Percentiles rank a stretch among this genome's conserved stretches.
These are phyloP conservation scores for Notodromas monacha DNA, from an alignment of 2,888 invertebrate species.

Conservation along the genomic window DNA sequence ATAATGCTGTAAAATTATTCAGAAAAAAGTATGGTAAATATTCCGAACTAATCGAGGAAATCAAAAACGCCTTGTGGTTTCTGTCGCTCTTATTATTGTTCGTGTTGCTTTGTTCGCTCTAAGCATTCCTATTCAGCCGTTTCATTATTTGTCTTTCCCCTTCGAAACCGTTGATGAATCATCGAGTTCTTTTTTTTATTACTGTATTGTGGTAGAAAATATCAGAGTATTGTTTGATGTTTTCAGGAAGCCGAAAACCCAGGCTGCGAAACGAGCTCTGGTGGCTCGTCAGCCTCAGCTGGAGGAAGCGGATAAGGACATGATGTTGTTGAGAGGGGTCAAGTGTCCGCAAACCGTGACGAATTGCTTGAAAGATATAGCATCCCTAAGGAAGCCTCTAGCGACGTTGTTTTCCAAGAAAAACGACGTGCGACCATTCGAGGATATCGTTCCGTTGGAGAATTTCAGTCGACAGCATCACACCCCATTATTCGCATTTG, in stretches of 20 bases:
- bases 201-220: too few relatives aligned
- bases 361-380: conserved; percentile 46
- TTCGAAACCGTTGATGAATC: too few relatives aligned
- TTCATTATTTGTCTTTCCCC: too few relatives aligned
- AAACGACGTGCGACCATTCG: conserved; percentile 71
- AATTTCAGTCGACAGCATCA: conserved; percentile 33
- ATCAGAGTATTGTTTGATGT: too few relatives aligned
- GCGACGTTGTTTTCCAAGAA: conserved; percentile 37
- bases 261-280: conserved; percentile 51
- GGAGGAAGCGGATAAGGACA: conserved; percentile 50
- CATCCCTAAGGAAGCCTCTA: conserved; percentile 52
- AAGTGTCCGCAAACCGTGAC: conserved; percentile 24
- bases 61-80: too few relatives aligned
- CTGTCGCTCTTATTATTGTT: too few relatives aligned
- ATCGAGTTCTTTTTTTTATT: too few relatives aligned
- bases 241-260: conserved; percentile 69
- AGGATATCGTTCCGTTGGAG: conserved; percentile 50
- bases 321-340: conserved; percentile 50
- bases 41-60: too few relatives aligned
- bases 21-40: too few relatives aligned
- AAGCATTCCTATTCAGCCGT: too few relatives aligned
- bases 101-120: too few relatives aligned
- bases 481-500: conserved; percentile 58
- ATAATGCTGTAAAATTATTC: too few relatives aligned
- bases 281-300: conserved; percentile 50